phyloP scores from a whole-genome alignment of 2,797 vertebrate species.

The Lepus townsendii region DNA sequence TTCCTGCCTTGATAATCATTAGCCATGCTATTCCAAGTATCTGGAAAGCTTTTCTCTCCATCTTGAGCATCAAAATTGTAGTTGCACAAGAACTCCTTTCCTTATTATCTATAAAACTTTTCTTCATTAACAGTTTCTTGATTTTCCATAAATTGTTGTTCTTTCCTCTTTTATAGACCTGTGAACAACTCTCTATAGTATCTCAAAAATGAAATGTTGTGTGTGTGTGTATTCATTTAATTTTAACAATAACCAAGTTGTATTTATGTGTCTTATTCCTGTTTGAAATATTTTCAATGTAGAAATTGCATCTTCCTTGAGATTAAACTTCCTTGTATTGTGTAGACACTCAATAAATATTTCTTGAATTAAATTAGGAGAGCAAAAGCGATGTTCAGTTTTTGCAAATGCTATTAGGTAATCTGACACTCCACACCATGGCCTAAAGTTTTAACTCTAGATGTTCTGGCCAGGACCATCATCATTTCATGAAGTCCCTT shows the following conservation, averaged over 20 bases:
- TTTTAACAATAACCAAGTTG: conserved; percentile 11
- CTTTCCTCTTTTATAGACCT: not conserved
- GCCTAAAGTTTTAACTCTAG: conserved; percentile 75
- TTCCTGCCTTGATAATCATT: not conserved
- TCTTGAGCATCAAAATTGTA: not conserved
- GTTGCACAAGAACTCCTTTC: not conserved
- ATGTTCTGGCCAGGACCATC: conserved; percentile 66
- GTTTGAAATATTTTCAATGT: conserved; percentile 51
- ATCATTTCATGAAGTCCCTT: conserved; percentile 75
- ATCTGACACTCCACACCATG: conserved; percentile 59
- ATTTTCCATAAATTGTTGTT: not conserved
- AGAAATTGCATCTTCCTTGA: conserved; percentile 38
- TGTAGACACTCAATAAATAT: conserved; percentile 63
- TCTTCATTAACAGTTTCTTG: not conserved
- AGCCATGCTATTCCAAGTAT: not conserved
- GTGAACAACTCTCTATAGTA: not conserved
- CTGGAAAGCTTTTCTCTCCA: not conserved
- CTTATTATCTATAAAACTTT: not conserved
- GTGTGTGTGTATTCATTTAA: not conserved
- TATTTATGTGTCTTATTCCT: conserved; percentile 11
- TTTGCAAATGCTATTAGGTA: conserved; percentile 81
- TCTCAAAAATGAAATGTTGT: conserved; percentile 15
- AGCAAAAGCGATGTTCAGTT: conserved; percentile 69
- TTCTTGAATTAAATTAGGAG: conserved; percentile 61
- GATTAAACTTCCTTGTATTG: conserved; percentile 29